Percentiles rank a stretch among this genome's conserved stretches.
phyloP scores from a whole-genome alignment of 2,888 invertebrate species.

The Ptilodon capucinus region DNA sequence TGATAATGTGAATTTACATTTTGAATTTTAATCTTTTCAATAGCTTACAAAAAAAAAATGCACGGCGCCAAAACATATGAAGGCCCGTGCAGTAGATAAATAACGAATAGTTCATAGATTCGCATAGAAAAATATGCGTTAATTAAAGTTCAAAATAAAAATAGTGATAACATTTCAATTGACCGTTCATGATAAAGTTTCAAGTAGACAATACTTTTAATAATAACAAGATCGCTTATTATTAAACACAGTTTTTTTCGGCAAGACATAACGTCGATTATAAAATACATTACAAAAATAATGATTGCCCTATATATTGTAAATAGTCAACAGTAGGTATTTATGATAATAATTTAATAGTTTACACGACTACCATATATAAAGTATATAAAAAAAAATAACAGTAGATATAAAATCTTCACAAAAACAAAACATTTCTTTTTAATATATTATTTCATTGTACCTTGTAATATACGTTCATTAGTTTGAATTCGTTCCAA shows the following conservation, averaged over 20 bases:
- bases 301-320: no score
- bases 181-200: slow-evolving; percentile 9
- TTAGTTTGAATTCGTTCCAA: no score
- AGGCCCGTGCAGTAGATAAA: slow-evolving; percentile 48
- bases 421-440: no score
- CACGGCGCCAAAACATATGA: slow-evolving; percentile 76
- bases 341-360: no score
- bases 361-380: no score
- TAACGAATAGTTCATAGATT: slow-evolving; percentile 25
- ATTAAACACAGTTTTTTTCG: background rate
- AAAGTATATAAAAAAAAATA: no score
- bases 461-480: no score
- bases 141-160: slow-evolving; percentile 8
- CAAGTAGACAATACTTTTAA: slow-evolving; percentile 7
- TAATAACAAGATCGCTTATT: slow-evolving; percentile 22
- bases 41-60: slow-evolving; percentile 5
- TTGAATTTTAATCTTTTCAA: background rate
- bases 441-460: no score
- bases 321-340: no score
- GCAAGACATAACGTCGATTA: slow-evolving; percentile 10
- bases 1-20: no score
- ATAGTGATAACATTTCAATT: slow-evolving; percentile 19
- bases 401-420: no score
- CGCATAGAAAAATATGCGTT: slow-evolving; percentile 18
- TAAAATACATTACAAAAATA: background rate